phyloP scores from a whole-genome alignment of 2,113 vertebrate genomes.

The Lagenorhynchus albirostris region DNA sequence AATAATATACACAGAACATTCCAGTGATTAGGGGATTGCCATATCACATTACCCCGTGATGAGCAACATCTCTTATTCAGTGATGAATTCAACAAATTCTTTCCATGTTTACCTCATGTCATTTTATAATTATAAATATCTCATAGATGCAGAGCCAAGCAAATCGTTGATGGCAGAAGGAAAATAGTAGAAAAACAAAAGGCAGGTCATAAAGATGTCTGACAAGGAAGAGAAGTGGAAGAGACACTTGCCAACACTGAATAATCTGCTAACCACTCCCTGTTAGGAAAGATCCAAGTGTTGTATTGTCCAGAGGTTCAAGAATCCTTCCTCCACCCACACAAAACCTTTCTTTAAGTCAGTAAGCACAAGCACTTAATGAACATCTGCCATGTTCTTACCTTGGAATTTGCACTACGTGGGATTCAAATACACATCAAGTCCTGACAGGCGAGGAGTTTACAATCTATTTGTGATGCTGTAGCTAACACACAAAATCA shows the following conservation, averaged over 20 bases:
- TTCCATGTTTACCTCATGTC: conserved; percentile 20
- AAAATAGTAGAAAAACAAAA: not conserved
- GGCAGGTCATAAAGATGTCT: not conserved
- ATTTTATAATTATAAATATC: not conserved
- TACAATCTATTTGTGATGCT: not conserved
- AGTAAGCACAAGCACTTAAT: not conserved
- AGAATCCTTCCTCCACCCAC: not conserved
- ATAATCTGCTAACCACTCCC: not conserved
- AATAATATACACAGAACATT: conserved; percentile 54
- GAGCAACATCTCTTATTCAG: conserved; percentile 28
- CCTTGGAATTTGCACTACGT: not conserved
- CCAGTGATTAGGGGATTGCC: not conserved
- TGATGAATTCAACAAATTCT: not conserved
- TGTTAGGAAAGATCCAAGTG: not conserved
- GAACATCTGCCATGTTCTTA: not conserved
- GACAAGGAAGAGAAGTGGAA: not conserved
- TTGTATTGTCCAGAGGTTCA: not conserved
- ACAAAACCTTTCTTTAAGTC: not conserved
- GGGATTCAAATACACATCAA: not conserved
- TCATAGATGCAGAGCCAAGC: not conserved
- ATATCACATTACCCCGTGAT: not conserved
- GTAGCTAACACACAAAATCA: not conserved
- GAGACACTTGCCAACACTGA: not conserved
- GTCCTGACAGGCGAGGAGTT: not conserved
- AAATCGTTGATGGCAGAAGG: not conserved